Conservation (phyloP, 2,888 invertebrate genomes). For the Lasioglossum pauxillum region DNA sequence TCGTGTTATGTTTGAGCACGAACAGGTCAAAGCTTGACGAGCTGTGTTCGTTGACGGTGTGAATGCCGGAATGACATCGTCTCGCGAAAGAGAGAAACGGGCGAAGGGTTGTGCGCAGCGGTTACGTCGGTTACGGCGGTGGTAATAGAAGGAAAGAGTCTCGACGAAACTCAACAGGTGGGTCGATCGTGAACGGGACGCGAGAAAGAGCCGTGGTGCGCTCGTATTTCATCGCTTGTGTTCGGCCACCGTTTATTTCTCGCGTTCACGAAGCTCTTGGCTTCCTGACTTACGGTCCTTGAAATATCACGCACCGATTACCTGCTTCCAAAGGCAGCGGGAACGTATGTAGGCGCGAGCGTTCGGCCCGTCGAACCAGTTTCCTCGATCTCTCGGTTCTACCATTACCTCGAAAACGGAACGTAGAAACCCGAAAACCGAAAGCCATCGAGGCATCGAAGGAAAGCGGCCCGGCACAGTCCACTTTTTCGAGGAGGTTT, state of each 20-base stretch:
- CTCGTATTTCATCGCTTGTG: conserved; percentile 70
- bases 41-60: neutral
- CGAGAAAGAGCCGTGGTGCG: conserved; percentile 39
- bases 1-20: neutral
- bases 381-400: conserved; percentile 10
- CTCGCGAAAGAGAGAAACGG: neutral
- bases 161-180: conserved; percentile 64
- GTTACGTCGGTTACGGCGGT: neutral
- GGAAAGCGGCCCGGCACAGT: neutral
- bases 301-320: conserved; percentile 48
- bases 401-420: neutral
- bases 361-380: conserved; percentile 22
- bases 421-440: neutral
- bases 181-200: conserved; percentile 49
- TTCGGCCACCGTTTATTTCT: conserved; percentile 65
- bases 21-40: neutral
- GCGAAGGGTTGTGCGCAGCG: neutral
- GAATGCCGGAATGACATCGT: neutral
- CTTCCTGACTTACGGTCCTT: conserved; percentile 73
- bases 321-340: neutral
- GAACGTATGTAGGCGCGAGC: neutral
- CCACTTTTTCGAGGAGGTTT: neutral
- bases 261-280: conserved; percentile 68
- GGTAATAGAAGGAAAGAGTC: conserved; percentile 13
- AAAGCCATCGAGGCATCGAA: neutral